Evolutionary conservation across 2,888 invertebrate genomes (phyloP).

Genomic region (Notocelia uddmanniana): DNA sequence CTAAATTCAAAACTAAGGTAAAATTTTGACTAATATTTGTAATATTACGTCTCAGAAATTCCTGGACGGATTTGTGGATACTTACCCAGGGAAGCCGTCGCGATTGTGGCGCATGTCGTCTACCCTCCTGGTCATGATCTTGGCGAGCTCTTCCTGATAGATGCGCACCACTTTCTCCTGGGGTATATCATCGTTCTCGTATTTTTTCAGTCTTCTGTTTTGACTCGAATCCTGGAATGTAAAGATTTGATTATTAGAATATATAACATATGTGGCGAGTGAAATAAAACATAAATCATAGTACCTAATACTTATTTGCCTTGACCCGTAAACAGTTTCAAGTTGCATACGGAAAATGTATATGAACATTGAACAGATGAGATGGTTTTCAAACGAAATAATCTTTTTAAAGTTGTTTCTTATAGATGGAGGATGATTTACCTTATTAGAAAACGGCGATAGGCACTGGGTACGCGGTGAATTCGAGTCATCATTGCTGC

Average conservation of each 20-base stretch:
- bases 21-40: not conserved
- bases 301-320: too few species aligned
- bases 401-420: too few species aligned
- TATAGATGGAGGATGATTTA: conserved; percentile 55
- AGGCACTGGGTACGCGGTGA: conserved; percentile 91
- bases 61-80: conserved; percentile 47
- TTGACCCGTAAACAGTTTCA: too few species aligned
- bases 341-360: too few species aligned
- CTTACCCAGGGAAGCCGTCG: conserved; percentile 93
- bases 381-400: too few species aligned
- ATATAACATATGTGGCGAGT: not conserved
- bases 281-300: too few species aligned
- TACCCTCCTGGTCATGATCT: conserved; percentile 93
- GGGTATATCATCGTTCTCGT: conserved; percentile 97
- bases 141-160: conserved; percentile 97
- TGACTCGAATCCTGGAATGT: conserved; percentile 87
- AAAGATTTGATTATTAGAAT: not conserved
- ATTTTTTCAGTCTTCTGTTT: conserved; percentile 92
- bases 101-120: conserved; percentile 91
- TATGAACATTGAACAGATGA: too few species aligned
- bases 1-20: not conserved
- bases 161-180: conserved; percentile 98
- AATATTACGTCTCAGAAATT: not conserved
- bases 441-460: conserved; percentile 92
- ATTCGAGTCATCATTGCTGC: conserved; percentile 93